Base-by-base conservation (phyloP, 2,888 invertebrate species). In the Pseudanteris insignis region DNA sequence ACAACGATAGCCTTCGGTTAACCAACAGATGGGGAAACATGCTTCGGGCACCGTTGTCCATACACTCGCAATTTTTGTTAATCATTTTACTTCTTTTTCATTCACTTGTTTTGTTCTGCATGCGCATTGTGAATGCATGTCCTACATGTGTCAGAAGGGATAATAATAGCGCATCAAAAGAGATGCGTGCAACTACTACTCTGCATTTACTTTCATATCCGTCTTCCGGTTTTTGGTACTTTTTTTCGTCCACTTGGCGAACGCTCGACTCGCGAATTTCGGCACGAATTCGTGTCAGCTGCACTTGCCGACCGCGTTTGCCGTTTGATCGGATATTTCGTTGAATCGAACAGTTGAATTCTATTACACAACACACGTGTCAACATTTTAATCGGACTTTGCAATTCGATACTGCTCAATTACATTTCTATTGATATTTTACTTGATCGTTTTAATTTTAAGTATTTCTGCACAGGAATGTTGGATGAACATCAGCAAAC, bases 61-160 rank as follows among this genome's bases (percentile, higher is more conserved):
- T 68, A 66, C 66, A 68, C 67, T 70, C 65, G 67, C 5, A 67
- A 70, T 70, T 55, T 63, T 63, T 61, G 62, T 67, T 21, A 51
- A 38, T 48, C 36, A 34, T 50, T 58, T 43, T 55, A 32, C 40
- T 37, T 66, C 61, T 60, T 61, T 60, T 64, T 67, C 33, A 37
- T 40, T 43, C 24, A 30, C 30, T 40, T 21, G 38, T 41, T 14
- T 48, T 21, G 37, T 48, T 47, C 29, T 13, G 13, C 13, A 33
- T 13, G 44, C 33, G 47, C 41, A 60, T 67, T 64, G 55, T 66
- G 65, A 65, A 68, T 67, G 61, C 65, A 50, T 70, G 68, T 70
- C 69, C 70, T 67, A 71, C 71, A 73, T 71, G 69, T 71, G 71
- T 69, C 68, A 67, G 73, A 74, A 71, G 71, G 68, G 70, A 76